phyloP scores from a whole-genome alignment of 2,888 invertebrate genomes.

The Hypomecis atomaria region DNA sequence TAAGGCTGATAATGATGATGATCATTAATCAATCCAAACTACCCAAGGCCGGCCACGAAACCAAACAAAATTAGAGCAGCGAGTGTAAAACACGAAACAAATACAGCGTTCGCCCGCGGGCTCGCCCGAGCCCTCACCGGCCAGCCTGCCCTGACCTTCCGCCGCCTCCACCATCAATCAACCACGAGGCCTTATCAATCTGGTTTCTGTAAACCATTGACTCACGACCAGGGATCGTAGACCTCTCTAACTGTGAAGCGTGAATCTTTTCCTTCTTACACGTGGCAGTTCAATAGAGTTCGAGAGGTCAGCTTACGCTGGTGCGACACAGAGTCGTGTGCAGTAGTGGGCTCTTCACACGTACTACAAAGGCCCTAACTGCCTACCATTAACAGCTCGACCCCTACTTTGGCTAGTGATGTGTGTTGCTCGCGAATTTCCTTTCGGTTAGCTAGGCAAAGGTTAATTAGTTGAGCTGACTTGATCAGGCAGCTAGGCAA shows the following conservation, averaged over 20 bases:
- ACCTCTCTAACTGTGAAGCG: slow-evolving; percentile 39
- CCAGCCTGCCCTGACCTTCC: slow-evolving; percentile 46
- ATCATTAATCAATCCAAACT: background rate
- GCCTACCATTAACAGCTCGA: slow-evolving; percentile 81
- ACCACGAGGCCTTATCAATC: slow-evolving; percentile 52
- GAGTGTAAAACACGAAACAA: slow-evolving; percentile 27
- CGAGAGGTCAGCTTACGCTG: slow-evolving; percentile 43
- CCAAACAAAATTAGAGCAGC: slow-evolving; percentile 44
- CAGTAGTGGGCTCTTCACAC: slow-evolving; percentile 81
- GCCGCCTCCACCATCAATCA: slow-evolving; percentile 31
- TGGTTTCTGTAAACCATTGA: slow-evolving; percentile 58
- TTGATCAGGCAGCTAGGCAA: background rate
- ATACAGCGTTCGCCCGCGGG: slow-evolving; percentile 48
- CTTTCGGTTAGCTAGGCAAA: slow-evolving; percentile 11
- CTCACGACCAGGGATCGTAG: slow-evolving; percentile 50
- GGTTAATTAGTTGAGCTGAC: slow-evolving; percentile 28
- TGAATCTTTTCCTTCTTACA: background rate
- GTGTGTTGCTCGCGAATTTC: slow-evolving; percentile 43
- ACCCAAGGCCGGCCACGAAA: slow-evolving; percentile 16
- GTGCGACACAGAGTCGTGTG: slow-evolving; percentile 59
- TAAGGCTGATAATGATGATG: background rate
- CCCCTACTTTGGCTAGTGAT: slow-evolving; percentile 66
- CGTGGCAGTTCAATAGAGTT: slow-evolving; percentile 31
- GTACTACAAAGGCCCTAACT: slow-evolving; percentile 82
- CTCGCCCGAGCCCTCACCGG: slow-evolving; percentile 36